These are phyloP conservation scores for Bathynomus jamesi DNA, from an alignment of 1,140 invertebrate species.

Conservation along the genomic window DNA sequence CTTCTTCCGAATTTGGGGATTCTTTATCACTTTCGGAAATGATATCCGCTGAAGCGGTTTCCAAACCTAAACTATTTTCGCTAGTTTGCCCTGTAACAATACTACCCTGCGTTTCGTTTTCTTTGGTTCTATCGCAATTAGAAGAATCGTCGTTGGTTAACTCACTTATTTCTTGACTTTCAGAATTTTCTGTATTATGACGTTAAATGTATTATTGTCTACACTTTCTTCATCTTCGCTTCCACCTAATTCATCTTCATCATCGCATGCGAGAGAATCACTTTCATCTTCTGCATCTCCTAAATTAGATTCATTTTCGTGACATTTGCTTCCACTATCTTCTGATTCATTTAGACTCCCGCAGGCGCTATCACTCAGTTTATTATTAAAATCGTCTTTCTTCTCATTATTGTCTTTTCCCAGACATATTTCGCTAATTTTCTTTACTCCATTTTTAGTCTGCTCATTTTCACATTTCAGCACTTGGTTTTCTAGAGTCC, in stretches of 20 bases:
- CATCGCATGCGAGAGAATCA: background rate
- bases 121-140: background rate
- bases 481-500: no score
- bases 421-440: background rate
- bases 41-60: no score
- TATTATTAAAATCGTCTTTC: background rate
- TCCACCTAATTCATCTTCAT: background rate
- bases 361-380: background rate
- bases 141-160: constrained; percentile 21
- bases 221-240: constrained; percentile 20
- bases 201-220: constrained; percentile 29
- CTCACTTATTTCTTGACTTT: constrained; percentile 26
- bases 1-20: background rate
- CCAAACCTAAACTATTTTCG: constrained; percentile 8
- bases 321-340: background rate
- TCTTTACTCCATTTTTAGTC: background rate
- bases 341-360: background rate
- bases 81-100: constrained; percentile 13
- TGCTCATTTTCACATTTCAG: background rate
- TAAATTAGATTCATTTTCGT: background rate
- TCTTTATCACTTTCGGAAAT: constrained; percentile 9
- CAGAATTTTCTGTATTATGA: constrained; percentile 25
- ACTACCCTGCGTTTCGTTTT: background rate
- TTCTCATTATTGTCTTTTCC: background rate
- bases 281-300: background rate